Base-by-base conservation (phyloP, 2,113 vertebrate genomes). In the Heterotis niloticus region DNA sequence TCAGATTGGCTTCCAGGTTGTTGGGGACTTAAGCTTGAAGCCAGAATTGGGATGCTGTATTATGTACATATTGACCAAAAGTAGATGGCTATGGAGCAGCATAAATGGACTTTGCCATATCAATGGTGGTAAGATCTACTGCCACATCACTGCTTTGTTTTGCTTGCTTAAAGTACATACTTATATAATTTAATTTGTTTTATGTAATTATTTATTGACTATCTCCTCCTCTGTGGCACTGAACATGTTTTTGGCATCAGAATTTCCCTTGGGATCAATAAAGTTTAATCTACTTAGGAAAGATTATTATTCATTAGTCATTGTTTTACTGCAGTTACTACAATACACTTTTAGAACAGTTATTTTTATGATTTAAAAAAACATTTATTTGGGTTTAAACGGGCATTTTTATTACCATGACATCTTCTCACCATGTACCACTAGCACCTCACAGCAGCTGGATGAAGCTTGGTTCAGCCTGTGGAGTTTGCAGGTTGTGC, bases 1-100 rank as follows among this genome's bases (percentile, higher is more conserved):
- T 54, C 10, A 5, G 54, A 57, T 74, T 74, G n/a, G 26, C 71
- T 74, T 74, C 54, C 71, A 23, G 57, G 56, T 74, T 74, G 54
- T 59, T 74, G 28, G 71, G 23, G 24, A 57, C 17, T 18, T 51
- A 54, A 23, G 57, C 71, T 57, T 74, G 14, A 74, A 74, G 52
- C 52, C 51, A 74, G 24, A 44, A 14, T 57, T n/a, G 52, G 23
- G 71, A 57, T 12, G 52, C n/a, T 56, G 44, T 56, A 20, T 20
- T 73, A 52, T 57, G n/a, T 57, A 57, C 26, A 56, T 51, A 16
- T 51, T 26, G 51, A n/a, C 24, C 24, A 13, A 14, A 52, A 26
- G 51, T 16, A 56, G 24, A 51, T 74, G 54, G 2, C 34, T 44
- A 4, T 44, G 34, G 3, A 44, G 7, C 24, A 17, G 57, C 56